Base-by-base conservation (phyloP, 2,888 invertebrate species). In the Eristalinus aeneus region DNA sequence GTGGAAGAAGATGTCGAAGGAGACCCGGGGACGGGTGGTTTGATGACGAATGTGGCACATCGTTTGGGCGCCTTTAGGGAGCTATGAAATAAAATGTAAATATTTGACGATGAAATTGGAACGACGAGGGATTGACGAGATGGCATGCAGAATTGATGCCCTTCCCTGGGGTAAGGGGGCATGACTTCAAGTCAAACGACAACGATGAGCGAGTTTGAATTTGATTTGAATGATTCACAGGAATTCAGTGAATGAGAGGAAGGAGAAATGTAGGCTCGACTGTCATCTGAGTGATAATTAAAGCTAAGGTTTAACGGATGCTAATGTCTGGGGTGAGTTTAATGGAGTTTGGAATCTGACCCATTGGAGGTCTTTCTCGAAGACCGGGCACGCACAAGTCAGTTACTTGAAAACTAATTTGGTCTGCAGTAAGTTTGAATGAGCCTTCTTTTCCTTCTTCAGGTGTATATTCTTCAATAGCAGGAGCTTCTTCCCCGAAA, bases 51-150 rank as follows among this genome's bases (percentile, higher is more conserved):
- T 39, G 65, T 23, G 46, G 27, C 27, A 46, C 34, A 34, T n/a
- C 46, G n/a, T 46, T n/a, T 16, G 46, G 2, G 46, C 23, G 0
- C 54, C 53, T 60, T 20, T 12, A 61, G 36, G 34, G 22, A 64
- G 39, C 46, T 34, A 72, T 22, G 72, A 71, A 78, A 74, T 69
- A 68, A 63, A 68, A 63, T 74, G 68, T 80, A 80, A 74, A 80
- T 80, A 80, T 80, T 80, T 68, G 56, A 64, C 34, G 6, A 54
- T 53, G 73, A 74, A 74, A 80, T 68, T 68, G 74, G 68, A 63
- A 58, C 60, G 36, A 58, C 60, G 36, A 60, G n/a, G 16, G 27
- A 58, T 20, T 32, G 71, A 46, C 56, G 39, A 3, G 2, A 32
- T 74, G 31, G 31, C 46, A 46, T 46, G n/a, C n/a, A n/a, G 46